Percentiles rank a stretch among this genome's conserved stretches.
Evolutionary conservation across 2,797 vertebrate species (phyloP).

Genomic region (Muscicapa striata): DNA sequence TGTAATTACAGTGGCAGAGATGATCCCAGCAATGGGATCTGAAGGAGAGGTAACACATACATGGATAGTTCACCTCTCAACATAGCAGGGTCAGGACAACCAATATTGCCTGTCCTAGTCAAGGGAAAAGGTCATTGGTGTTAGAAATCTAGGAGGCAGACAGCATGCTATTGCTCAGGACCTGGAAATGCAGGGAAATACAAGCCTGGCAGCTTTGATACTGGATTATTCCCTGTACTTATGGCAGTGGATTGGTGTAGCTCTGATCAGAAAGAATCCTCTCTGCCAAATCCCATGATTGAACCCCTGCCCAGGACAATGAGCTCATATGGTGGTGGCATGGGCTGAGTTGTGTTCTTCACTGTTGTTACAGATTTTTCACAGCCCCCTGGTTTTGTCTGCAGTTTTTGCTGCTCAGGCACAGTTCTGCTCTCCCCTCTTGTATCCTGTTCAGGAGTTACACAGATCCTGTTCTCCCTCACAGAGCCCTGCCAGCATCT

Average conservation of each 20-base stretch:
- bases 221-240: not conserved
- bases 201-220: not conserved
- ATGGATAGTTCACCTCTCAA: not conserved
- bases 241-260: not conserved
- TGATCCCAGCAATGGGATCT: not conserved
- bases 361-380: constrained; percentile 30
- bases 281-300: constrained; percentile 17
- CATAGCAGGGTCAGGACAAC: not conserved
- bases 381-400: constrained; percentile 16
- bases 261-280: constrained; percentile 4
- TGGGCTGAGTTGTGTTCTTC: constrained; percentile 1
- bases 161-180: not conserved
- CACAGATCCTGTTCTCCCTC: not conserved
- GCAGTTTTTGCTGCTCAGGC: not conserved
- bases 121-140: not conserved
- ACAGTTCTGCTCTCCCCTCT: not conserved
- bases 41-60: not conserved
- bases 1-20: not conserved
- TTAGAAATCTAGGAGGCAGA: not conserved
- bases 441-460: not conserved
- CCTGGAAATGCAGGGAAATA: not conserved
- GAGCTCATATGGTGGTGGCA: constrained; percentile 5
- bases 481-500: not conserved
- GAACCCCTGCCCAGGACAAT: constrained; percentile 21
- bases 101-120: not conserved